phyloP scores from a whole-genome alignment of 53 echinoderm and acorn worm genomes.

The Henricia sp. region DNA sequence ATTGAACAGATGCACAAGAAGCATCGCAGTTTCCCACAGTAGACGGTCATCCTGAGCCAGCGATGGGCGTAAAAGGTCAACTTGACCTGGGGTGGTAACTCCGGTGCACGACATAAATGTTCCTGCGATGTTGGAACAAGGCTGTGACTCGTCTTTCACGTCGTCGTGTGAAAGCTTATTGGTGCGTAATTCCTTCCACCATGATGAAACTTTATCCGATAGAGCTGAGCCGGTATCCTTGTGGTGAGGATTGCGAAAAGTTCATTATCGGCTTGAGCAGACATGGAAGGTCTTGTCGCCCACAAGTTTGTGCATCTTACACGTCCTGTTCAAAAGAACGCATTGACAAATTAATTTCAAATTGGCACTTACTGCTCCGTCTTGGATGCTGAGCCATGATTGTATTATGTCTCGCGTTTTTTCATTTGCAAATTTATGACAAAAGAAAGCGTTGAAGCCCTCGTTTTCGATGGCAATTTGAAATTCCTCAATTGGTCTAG shows the following conservation, averaged over 20 bases:
- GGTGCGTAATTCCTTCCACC: constrained; percentile 18
- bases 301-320: neutral
- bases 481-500: too few relatives aligned
- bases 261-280: neutral
- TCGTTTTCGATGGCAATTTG: too few relatives aligned
- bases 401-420: too few relatives aligned
- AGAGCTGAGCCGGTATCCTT: neutral
- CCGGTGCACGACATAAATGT: neutral
- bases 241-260: neutral
- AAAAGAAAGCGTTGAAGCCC: too few relatives aligned
- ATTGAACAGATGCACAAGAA: constrained; percentile 11
- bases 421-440: too few relatives aligned
- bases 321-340: neutral
- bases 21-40: neutral
- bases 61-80: neutral
- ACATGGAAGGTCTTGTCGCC: neutral
- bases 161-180: neutral
- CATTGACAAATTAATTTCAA: neutral
- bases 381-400: too few relatives aligned
- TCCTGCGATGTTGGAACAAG: constrained; percentile 21
- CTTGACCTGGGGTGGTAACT: constrained; percentile 22
- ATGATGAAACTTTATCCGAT: neutral
- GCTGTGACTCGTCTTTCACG: constrained; percentile 13
- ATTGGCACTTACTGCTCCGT: neutral
- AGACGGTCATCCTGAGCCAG: constrained; percentile 14